These are phyloP conservation scores for Ceratosolen solmsi DNA, from an alignment of 1,140 invertebrate species.

Conservation along the genomic window DNA sequence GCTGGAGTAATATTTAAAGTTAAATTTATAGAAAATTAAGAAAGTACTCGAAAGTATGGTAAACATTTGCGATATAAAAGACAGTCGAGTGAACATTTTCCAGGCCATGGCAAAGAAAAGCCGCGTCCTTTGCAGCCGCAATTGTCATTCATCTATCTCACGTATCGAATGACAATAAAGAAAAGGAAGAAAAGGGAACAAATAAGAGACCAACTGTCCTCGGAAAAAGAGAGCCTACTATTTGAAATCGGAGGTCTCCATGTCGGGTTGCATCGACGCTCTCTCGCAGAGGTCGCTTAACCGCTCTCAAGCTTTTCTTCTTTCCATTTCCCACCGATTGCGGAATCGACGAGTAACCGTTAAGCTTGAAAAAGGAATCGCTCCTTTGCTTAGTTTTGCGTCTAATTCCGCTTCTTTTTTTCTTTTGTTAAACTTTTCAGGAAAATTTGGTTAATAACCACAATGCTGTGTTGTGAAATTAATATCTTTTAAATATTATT, in stretches of 20 bases:
- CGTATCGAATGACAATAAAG: not conserved
- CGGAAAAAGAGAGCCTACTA: not conserved
- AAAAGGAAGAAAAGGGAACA: not conserved
- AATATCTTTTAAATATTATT: no score
- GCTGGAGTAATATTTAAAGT: no score
- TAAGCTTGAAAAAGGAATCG: conserved; percentile 59
- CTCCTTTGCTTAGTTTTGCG: not conserved
- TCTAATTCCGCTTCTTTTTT: not conserved
- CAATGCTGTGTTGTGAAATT: no score
- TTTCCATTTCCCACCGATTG: conserved; percentile 55
- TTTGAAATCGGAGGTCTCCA: no score
- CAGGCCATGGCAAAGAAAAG: not conserved
- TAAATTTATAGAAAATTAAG: no score
- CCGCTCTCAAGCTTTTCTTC: not conserved
- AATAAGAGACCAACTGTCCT: not conserved
- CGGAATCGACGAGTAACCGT: conserved; percentile 63
- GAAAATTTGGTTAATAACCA: no score
- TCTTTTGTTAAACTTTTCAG: not conserved
- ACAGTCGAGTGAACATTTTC: not conserved
- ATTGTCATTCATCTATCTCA: no score
- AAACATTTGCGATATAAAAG: no score
- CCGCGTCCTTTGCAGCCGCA: not conserved
- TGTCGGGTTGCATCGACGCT: not conserved
- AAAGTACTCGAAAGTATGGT: no score
- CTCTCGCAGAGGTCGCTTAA: not conserved